Evolutionary conservation across 1,140 invertebrate genomes (phyloP).

Genomic region (Pinna nobilis): DNA sequence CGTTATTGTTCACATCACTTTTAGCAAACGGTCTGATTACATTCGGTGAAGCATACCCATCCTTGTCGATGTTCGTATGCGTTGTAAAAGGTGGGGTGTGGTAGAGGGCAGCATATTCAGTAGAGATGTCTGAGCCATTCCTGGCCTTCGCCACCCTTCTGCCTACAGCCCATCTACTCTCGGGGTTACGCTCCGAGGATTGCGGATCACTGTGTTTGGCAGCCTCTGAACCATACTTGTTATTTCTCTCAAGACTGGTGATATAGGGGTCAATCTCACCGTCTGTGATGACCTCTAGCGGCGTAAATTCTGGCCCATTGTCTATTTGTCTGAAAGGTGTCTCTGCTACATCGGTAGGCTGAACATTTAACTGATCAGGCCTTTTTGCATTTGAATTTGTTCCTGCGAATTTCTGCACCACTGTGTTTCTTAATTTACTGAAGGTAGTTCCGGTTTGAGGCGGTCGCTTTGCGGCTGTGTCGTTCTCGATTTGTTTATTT

Average conservation of each 20-base stretch:
- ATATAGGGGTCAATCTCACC: constrained; percentile 39
- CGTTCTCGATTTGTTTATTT: background rate
- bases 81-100: constrained; percentile 37
- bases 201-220: background rate
- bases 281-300: constrained; percentile 20
- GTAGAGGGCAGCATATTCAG: constrained; percentile 31
- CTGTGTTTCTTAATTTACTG: constrained; percentile 51
- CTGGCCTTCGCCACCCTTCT: background rate
- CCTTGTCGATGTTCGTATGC: constrained; percentile 24
- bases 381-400: constrained; percentile 11
- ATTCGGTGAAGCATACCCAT: constrained; percentile 23
- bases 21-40: constrained; percentile 15
- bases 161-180: background rate
- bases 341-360: constrained; percentile 1
- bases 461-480: constrained; percentile 18
- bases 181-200: constrained; percentile 11
- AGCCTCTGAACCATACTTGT: background rate
- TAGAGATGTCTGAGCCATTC: constrained; percentile 33
- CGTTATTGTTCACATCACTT: constrained; percentile 43
- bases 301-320: constrained; percentile 16
- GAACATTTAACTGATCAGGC: constrained; percentile 5
- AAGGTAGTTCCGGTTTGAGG: constrained; percentile 40
- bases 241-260: constrained; percentile 34
- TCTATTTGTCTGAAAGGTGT: background rate
- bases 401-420: constrained; percentile 56